phyloP scores from a whole-genome alignment of 2,888 invertebrate species.

The Limnephilus auricula region DNA sequence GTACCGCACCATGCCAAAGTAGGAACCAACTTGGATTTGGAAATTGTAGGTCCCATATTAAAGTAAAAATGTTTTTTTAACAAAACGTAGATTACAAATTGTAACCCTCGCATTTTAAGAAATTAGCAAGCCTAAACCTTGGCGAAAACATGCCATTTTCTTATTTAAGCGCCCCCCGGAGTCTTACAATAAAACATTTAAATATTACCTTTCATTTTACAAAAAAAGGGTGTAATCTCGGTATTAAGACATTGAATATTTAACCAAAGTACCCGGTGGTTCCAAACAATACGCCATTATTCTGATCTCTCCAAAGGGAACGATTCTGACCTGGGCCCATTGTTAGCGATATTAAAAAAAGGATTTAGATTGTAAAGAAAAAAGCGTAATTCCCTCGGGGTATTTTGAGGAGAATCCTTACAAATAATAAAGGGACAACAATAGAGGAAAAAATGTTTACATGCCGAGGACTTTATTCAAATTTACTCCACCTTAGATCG shows the following conservation, averaged over 20 bases:
- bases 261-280: not conserved
- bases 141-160: not conserved
- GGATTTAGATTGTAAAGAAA: conserved; percentile 30
- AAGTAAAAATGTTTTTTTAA: no score
- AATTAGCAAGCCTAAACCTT: not conserved
- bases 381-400: conserved; percentile 4
- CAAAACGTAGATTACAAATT: not conserved
- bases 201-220: not conserved
- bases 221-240: conserved; percentile 14
- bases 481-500: conserved; percentile 21
- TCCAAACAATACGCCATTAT: conserved; percentile 24
- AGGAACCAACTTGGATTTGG: no score
- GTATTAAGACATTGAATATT: conserved; percentile 31
- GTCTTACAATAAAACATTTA: not conserved
- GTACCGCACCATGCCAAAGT: no score
- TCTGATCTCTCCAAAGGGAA: not conserved
- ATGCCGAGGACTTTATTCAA: conserved; percentile 35
- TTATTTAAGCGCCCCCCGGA: not conserved
- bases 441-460: conserved; percentile 18
- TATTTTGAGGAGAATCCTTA: not conserved
- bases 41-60: no score
- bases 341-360: conserved; percentile 45
- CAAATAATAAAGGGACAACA: conserved; percentile 40
- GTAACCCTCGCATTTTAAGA: not conserved
- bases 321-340: conserved; percentile 38